Percentiles rank a stretch among this genome's conserved stretches.
phyloP scores from a whole-genome alignment of 2,888 invertebrate genomes.

The Troides helena region DNA sequence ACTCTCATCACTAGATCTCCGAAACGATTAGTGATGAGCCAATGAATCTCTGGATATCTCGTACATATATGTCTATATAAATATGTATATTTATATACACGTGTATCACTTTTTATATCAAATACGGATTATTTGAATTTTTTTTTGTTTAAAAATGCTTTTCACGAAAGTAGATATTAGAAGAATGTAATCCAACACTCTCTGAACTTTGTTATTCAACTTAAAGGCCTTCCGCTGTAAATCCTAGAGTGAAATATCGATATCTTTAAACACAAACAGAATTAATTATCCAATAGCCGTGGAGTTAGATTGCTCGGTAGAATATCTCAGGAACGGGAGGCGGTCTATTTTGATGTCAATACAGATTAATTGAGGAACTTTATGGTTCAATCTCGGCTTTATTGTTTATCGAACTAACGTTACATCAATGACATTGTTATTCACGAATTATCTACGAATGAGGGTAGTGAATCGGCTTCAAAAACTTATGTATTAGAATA shows the following conservation, averaged over 20 bases:
- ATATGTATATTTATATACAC: too few species aligned
- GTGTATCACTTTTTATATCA: not conserved
- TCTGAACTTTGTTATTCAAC: not conserved
- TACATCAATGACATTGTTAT: not conserved
- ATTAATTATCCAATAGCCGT: constrained; percentile 19
- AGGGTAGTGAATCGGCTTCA: too few species aligned
- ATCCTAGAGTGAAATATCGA: constrained; percentile 14
- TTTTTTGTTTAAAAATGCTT: not conserved
- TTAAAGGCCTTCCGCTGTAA: not conserved
- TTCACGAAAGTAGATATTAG: not conserved
- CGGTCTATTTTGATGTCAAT: constrained; percentile 24
- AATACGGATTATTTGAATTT: not conserved
- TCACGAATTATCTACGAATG: not conserved
- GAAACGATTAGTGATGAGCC: too few species aligned
- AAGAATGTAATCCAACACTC: not conserved
- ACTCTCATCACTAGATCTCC: too few species aligned
- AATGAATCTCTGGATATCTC: too few species aligned
- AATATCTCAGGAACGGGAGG: constrained; percentile 16
- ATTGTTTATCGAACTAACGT: constrained; percentile 17
- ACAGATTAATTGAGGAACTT: constrained; percentile 27
- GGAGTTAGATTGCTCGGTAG: constrained; percentile 14
- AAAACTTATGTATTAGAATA: too few species aligned
- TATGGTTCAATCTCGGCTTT: constrained; percentile 23
- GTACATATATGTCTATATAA: too few species aligned
- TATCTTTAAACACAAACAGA: constrained; percentile 22